These are phyloP conservation scores for Apis cerana DNA, from an alignment of 1,140 invertebrate genomes.

Conservation along the genomic window DNA sequence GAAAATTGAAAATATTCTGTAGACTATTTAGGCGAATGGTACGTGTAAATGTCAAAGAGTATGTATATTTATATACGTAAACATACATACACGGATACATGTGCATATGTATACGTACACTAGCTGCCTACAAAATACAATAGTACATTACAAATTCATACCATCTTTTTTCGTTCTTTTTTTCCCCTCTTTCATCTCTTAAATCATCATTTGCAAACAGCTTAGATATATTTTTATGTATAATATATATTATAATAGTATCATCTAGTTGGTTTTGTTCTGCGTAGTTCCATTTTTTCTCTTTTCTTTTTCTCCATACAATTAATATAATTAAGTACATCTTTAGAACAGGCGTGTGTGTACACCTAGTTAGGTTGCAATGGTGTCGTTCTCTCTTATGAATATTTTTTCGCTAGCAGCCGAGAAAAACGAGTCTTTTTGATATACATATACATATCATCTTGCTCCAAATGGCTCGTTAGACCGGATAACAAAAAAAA, in stretches of 20 bases:
- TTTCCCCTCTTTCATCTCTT: conserved; percentile 35
- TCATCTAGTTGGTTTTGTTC: conserved; percentile 69
- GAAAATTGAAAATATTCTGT: conserved; percentile 58
- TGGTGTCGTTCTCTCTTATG: conserved; percentile 42
- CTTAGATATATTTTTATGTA: conserved; percentile 69
- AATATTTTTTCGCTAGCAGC: conserved; percentile 34
- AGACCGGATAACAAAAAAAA: conserved; percentile 34
- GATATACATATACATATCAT: conserved; percentile 6
- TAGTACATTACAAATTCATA: conserved; percentile 72
- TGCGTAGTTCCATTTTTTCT: conserved; percentile 52
- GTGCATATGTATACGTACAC: conserved; percentile 68
- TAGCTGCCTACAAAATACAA: conserved; percentile 75
- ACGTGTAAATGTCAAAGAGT: conserved; percentile 54
- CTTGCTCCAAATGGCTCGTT: conserved; percentile 44
- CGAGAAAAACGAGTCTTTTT: conserved; percentile 29
- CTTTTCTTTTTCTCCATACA: conserved; percentile 31
- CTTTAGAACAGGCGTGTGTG: conserved; percentile 59
- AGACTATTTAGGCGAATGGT: conserved; percentile 50
- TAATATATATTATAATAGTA: conserved; percentile 69
- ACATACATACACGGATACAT: conserved; percentile 60
- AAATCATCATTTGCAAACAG: conserved; percentile 69
- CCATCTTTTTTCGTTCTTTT: conserved; percentile 21
- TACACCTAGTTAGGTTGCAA: conserved; percentile 47
- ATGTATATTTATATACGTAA: conserved; percentile 64
- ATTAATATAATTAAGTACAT: conserved; percentile 71